Conservation (phyloP, 2,888 invertebrate genomes). For the Parapristionchus giblindavisi region DNA sequence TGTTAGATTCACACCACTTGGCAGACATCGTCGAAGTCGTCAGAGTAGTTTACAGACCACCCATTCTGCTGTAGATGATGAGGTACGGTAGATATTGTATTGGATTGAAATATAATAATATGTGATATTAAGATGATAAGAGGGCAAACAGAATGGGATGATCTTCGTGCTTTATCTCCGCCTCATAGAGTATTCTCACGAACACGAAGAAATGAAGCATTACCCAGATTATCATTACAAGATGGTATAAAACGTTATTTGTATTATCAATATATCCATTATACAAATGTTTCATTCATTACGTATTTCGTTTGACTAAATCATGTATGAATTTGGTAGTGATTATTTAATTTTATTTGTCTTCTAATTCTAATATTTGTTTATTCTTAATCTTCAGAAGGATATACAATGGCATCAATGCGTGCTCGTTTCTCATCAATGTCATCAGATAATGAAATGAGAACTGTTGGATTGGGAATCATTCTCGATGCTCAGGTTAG, state of each 20-base stretch:
- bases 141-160: constrained; percentile 25
- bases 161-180: constrained; percentile 22
- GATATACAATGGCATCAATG: background rate
- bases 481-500: constrained; percentile 9
- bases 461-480: constrained; percentile 29
- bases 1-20: background rate
- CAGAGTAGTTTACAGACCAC: background rate
- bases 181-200: constrained; percentile 35
- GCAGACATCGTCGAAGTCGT: constrained; percentile 9
- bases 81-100: too few relatives aligned
- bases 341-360: background rate
- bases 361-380: background rate
- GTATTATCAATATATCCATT: too few relatives aligned
- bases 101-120: too few relatives aligned
- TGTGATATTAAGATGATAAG: background rate
- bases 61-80: too few relatives aligned
- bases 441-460: constrained; percentile 17
- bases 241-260: constrained; percentile 22
- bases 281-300: too few relatives aligned
- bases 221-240: constrained; percentile 2
- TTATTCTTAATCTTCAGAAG: constrained; percentile 11
- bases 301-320: too few relatives aligned
- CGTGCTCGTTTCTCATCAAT: constrained; percentile 1
- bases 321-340: background rate
- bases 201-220: constrained; percentile 28